These are phyloP conservation scores for Pollenia labialis DNA, from an alignment of 2,888 invertebrate genomes.

Conservation along the genomic window DNA sequence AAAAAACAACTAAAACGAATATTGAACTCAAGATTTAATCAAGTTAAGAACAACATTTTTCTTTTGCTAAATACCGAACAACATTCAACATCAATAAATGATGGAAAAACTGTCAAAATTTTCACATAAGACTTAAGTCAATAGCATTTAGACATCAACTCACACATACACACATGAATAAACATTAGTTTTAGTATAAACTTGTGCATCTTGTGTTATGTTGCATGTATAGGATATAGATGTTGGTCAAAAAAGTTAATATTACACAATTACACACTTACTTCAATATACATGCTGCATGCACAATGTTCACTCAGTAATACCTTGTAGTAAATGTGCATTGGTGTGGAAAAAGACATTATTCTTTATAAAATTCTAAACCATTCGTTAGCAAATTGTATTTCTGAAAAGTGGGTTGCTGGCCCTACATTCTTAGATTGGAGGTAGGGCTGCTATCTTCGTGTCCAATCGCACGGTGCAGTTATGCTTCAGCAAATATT, in stretches of 20 bases:
- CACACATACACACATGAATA: background rate
- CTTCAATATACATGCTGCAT: slow-evolving; percentile 40
- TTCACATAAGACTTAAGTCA: slow-evolving; percentile 60
- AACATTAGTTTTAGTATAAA: background rate
- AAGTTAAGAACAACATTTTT: slow-evolving; percentile 50
- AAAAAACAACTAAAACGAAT: background rate
- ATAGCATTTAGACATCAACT: background rate
- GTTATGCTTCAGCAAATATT: no score
- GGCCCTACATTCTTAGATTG: no score
- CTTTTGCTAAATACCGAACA: slow-evolving; percentile 47
- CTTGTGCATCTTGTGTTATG: background rate
- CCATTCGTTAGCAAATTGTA: no score
- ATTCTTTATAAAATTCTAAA: background rate
- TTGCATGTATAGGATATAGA: slow-evolving; percentile 28
- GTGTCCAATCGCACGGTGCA: no score
- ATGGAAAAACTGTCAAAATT: slow-evolving; percentile 69
- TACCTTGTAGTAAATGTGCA: background rate
- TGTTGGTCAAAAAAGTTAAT: slow-evolving; percentile 65
- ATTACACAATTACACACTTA: slow-evolving; percentile 67
- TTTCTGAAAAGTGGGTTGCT: no score
- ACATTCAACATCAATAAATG: slow-evolving; percentile 54
- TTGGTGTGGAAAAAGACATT: background rate
- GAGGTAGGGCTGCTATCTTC: no score
- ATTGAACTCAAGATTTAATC: slow-evolving; percentile 52
- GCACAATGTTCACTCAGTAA: background rate